These are phyloP conservation scores for Melanocharis versteri DNA, from an alignment of 2,113 vertebrate genomes.

Conservation along the genomic window DNA sequence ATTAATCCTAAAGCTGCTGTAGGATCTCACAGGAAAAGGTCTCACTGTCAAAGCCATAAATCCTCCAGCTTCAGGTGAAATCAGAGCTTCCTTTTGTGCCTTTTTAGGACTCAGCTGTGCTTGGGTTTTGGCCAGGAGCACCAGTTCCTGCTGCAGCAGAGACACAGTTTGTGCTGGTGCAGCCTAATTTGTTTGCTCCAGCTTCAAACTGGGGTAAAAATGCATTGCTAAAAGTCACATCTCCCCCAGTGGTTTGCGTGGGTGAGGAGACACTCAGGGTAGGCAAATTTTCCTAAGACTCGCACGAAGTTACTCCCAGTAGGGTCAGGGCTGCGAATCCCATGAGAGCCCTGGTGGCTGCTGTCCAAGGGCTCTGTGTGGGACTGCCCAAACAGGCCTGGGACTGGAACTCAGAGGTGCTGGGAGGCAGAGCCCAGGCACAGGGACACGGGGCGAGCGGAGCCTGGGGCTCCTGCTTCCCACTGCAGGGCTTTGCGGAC, in stretches of 20 bases:
- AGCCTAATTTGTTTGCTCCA: conserved; percentile 25
- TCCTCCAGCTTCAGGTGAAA: background rate
- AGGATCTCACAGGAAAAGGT: background rate
- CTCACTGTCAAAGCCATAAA: background rate
- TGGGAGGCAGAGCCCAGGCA: background rate
- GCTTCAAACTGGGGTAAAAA: conserved; percentile 21
- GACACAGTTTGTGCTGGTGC: background rate
- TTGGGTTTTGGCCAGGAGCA: background rate
- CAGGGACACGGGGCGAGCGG: rapidly evolving
- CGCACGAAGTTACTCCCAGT: background rate
- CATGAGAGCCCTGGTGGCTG: conserved; percentile 26
- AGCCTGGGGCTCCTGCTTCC: background rate
- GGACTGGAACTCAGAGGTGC: background rate
- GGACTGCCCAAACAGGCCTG: background rate
- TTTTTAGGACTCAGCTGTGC: background rate
- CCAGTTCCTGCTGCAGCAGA: background rate
- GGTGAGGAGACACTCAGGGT: conserved; percentile 28
- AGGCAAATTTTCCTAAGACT: conserved; percentile 40
- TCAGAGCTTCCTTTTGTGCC: background rate
- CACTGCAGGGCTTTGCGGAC: background rate
- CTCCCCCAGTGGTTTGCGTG: conserved; percentile 35
- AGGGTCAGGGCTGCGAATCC: background rate
- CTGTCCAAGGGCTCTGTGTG: background rate
- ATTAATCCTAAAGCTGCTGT: background rate
- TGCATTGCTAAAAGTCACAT: conserved; percentile 35